These are phyloP conservation scores for Chaetops frenatus DNA, from an alignment of 2,113 vertebrate genomes.

Conservation along the genomic window DNA sequence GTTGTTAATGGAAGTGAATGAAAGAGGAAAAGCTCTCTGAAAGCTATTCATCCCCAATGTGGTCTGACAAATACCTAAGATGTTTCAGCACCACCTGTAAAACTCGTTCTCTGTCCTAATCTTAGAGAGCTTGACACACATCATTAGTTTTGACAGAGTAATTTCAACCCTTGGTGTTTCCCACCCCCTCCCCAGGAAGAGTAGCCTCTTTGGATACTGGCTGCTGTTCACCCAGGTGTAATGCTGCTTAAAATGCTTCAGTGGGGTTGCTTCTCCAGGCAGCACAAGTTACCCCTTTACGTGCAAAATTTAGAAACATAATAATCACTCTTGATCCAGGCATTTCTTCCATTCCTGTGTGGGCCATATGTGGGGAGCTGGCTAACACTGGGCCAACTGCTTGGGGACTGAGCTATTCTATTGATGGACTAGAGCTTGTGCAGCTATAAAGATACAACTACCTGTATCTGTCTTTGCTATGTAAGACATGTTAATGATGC, in stretches of 20 bases:
- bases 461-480: not conserved
- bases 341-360: not conserved
- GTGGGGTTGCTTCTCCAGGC: not conserved
- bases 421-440: not conserved
- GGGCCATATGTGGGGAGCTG: not conserved
- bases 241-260: not conserved
- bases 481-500: not conserved
- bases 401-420: not conserved
- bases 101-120: not conserved
- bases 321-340: not conserved
- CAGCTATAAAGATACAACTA: not conserved
- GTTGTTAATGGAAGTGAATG: slow-evolving; percentile 33
- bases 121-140: not conserved
- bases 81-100: slow-evolving; percentile 24
- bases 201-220: not conserved
- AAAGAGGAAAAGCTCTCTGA: slow-evolving; percentile 10
- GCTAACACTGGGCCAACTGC: not conserved
- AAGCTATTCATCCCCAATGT: not conserved
- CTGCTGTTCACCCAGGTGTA: not conserved
- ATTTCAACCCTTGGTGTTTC: not conserved
- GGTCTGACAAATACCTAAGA: not conserved
- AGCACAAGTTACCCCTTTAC: not conserved
- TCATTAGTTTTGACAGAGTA: slow-evolving; percentile 17
- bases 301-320: not conserved
- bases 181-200: not conserved